phyloP scores from a whole-genome alignment of 2,888 invertebrate genomes.

The Conchocele bisecta region DNA sequence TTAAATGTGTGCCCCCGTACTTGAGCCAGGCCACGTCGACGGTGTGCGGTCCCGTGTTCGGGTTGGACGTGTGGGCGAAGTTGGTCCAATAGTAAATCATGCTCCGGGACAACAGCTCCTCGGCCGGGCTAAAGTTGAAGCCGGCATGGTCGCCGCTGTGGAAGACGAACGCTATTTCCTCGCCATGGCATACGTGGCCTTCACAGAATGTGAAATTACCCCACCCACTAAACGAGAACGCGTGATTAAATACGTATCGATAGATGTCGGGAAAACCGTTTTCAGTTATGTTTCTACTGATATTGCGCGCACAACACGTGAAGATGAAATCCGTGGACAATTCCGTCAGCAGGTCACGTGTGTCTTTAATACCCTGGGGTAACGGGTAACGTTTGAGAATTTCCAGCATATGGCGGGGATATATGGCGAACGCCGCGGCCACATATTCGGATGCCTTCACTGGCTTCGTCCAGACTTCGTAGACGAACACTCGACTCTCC shows the following conservation, averaged over 20 bases:
- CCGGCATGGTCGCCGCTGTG: slow-evolving; percentile 61
- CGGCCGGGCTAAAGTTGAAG: slow-evolving; percentile 64
- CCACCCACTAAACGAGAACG: slow-evolving; percentile 71
- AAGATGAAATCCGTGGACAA: slow-evolving; percentile 73
- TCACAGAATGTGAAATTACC: slow-evolving; percentile 69
- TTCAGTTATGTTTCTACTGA: slow-evolving; percentile 42
- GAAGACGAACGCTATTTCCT: slow-evolving; percentile 73
- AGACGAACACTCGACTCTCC: slow-evolving; percentile 72
- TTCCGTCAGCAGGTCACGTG: slow-evolving; percentile 38
- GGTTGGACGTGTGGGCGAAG: slow-evolving; percentile 76
- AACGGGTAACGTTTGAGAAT: slow-evolving; percentile 58
- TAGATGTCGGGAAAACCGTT: neutral
- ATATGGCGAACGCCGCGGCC: slow-evolving; percentile 59
- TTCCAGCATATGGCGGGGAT: slow-evolving; percentile 45
- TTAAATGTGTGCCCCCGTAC: slow-evolving; percentile 49
- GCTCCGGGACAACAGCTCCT: slow-evolving; percentile 57
- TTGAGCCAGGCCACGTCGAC: slow-evolving; percentile 59
- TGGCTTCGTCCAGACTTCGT: slow-evolving; percentile 65
- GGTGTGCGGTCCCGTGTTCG: slow-evolving; percentile 56
- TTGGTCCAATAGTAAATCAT: slow-evolving; percentile 76
- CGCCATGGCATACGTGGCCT: slow-evolving; percentile 73
- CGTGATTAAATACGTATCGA: slow-evolving; percentile 10
- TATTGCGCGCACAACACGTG: slow-evolving; percentile 67
- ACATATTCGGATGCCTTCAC: slow-evolving; percentile 51
- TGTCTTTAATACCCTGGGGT: slow-evolving; percentile 34